Conservation (phyloP, 2,797 vertebrate species). For the Allobates femoralis region DNA sequence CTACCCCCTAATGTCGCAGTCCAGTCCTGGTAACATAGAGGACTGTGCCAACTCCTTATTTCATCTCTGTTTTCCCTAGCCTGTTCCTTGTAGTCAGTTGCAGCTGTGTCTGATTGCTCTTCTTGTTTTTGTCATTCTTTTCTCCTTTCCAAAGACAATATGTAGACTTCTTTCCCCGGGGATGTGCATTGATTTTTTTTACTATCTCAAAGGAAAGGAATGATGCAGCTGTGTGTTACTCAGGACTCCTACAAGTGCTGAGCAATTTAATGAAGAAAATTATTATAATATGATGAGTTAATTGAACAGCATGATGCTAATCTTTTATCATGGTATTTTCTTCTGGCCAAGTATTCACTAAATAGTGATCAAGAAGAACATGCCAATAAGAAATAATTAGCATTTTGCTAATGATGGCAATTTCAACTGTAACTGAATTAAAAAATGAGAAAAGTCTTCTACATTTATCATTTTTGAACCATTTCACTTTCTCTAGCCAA, state of each 20-base stretch:
- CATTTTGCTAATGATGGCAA: background rate
- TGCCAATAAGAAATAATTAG: conserved; percentile 15
- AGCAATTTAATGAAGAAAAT: conserved; percentile 19
- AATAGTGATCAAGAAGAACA: background rate
- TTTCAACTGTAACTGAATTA: background rate
- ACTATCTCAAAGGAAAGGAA: conserved; percentile 55
- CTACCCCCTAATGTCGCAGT: background rate
- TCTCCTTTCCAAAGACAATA: conserved; percentile 52
- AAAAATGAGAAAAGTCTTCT: background rate
- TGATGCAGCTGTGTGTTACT: conserved; percentile 59
- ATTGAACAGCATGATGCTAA: conserved; percentile 25
- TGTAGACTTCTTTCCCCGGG: conserved; percentile 35
- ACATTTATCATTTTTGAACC: background rate
- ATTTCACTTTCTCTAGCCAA: background rate
- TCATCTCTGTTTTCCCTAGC: background rate
- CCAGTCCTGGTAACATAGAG: background rate
- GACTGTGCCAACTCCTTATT: background rate
- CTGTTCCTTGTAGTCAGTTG: background rate
- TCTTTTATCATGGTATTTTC: conserved; percentile 25
- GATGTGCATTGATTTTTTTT: conserved; percentile 33
- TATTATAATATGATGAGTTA: conserved; percentile 33
- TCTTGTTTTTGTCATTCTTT: conserved; percentile 39
- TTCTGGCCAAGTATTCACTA: conserved; percentile 14
- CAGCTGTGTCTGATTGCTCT: conserved; percentile 44
- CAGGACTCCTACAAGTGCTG: conserved; percentile 26